Evolutionary conservation across 2,113 vertebrate genomes (phyloP).

Genomic region (Lethenteron camtschaticum): DNA sequence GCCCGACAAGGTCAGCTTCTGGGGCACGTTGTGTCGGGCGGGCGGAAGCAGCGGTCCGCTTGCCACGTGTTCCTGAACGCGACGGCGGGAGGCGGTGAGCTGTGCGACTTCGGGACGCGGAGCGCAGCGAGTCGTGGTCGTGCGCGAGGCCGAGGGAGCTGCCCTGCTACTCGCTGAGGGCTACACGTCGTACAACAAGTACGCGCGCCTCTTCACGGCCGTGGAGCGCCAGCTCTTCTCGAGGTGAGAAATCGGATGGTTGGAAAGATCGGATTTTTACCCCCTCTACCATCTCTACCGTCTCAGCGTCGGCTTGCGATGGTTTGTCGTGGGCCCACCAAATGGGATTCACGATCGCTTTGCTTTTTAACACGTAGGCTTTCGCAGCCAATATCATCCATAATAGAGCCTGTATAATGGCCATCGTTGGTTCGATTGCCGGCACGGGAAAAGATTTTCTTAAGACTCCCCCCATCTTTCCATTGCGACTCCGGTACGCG

Average conservation of each 20-base stretch:
- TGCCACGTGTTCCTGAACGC: slow-evolving; percentile 63
- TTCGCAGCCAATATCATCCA: too few relatives aligned
- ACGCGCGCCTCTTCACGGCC: slow-evolving; percentile 49
- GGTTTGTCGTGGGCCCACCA: too few relatives aligned
- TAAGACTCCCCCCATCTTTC: too few relatives aligned
- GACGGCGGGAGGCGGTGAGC: slow-evolving; percentile 23
- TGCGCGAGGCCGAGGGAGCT: slow-evolving; percentile 75
- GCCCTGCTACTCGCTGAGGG: slow-evolving; percentile 56
- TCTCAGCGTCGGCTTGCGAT: too few relatives aligned
- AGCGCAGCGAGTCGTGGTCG: slow-evolving; percentile 86
- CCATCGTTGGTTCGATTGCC: too few relatives aligned
- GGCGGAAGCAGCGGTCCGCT: slow-evolving; percentile 45
- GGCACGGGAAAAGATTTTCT: too few relatives aligned
- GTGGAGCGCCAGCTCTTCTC: slow-evolving; percentile 53
- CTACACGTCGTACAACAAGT: slow-evolving; percentile 63
- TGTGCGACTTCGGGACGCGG: slow-evolving; percentile 80
- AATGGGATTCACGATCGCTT: too few relatives aligned
- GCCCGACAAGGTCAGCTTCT: slow-evolving; percentile 63
- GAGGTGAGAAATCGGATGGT: slow-evolving; percentile 25
- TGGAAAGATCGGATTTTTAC: too few relatives aligned
- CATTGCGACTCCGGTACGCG: too few relatives aligned
- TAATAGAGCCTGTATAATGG: too few relatives aligned
- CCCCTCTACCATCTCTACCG: too few relatives aligned
- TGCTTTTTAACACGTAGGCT: too few relatives aligned
- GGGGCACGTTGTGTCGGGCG: slow-evolving; percentile 56